These are phyloP conservation scores for Nycticryphes semicollaris DNA, from an alignment of 2,113 vertebrate genomes.

Conservation along the genomic window DNA sequence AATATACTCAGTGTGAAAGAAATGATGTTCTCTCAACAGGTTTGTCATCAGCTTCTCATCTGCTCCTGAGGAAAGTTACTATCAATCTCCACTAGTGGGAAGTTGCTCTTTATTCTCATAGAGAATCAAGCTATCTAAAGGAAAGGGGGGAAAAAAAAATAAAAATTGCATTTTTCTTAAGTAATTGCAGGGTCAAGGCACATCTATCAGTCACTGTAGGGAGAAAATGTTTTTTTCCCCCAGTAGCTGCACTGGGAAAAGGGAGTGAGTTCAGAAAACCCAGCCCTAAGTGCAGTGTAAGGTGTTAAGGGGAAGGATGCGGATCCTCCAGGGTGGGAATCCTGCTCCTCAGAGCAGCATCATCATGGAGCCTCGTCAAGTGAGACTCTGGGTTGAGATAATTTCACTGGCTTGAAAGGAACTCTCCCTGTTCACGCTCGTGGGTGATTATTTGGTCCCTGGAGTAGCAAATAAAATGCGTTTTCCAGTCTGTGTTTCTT, in stretches of 20 bases:
- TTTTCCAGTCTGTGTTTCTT: neutral
- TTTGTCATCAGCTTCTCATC: conserved; percentile 12
- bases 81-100: neutral
- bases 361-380: rapidly evolving
- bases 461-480: rapidly evolving
- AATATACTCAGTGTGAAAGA: neutral
- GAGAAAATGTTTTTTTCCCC: neutral
- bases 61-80: neutral
- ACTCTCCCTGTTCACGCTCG: rapidly evolving
- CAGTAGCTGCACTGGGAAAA: neutral
- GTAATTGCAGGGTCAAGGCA: neutral
- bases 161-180: neutral
- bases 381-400: rapidly evolving
- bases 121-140: neutral
- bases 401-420: neutral
- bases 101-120: neutral
- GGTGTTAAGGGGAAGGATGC: neutral
- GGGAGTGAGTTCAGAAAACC: neutral
- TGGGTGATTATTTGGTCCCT: neutral
- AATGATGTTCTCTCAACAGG: neutral
- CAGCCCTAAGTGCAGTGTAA: neutral
- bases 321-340: neutral
- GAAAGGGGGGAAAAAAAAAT: too few relatives aligned
- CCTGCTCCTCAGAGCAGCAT: neutral
- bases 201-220: neutral